Evolutionary conservation across 2,888 invertebrate genomes (phyloP).

Genomic region (Metallyticus violacea): DNA sequence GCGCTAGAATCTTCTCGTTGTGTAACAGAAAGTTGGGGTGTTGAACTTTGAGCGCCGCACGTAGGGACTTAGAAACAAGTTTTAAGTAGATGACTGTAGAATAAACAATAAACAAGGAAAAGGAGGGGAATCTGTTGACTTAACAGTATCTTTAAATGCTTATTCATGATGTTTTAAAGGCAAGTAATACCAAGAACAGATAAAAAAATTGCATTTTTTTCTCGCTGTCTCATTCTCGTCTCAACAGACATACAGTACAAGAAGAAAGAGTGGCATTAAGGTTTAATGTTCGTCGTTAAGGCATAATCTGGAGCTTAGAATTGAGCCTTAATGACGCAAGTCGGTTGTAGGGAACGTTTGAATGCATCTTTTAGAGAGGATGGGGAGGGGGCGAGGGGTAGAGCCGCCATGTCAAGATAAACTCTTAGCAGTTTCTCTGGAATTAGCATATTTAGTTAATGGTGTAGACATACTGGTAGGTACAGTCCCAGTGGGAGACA

Average conservation of each 20-base stretch:
- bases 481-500: background rate
- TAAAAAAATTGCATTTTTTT: background rate
- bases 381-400: background rate
- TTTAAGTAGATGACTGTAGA: background rate
- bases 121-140: background rate
- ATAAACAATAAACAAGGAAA: background rate
- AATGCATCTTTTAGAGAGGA: background rate
- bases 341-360: background rate
- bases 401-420: background rate
- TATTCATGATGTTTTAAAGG: background rate
- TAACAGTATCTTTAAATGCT: background rate
- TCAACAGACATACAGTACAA: background rate
- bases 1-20: background rate
- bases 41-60: background rate
- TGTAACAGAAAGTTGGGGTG: background rate
- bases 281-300: constrained; percentile 12
- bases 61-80: background rate
- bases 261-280: constrained; percentile 5
- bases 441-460: constrained; percentile 17
- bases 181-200: background rate
- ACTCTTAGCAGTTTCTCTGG: background rate
- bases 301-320: constrained; percentile 12
- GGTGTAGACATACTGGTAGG: background rate
- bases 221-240: background rate
- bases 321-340: constrained; percentile 10